Base-by-base conservation (phyloP, 2,113 vertebrate species). In the Trogon surrucura region DNA sequence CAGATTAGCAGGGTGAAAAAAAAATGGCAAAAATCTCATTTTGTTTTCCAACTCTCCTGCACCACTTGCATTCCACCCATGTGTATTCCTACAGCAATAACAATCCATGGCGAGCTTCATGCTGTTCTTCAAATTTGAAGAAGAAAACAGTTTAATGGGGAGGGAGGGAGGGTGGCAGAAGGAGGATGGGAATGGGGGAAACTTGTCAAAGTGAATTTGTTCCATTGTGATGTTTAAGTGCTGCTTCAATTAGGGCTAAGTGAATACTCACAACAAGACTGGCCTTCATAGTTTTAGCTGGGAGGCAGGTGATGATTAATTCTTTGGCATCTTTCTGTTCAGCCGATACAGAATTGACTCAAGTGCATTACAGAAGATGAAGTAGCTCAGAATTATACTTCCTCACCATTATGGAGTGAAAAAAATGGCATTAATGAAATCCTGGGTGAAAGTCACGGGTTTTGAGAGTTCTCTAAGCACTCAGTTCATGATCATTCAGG, bases 251-350 rank as follows among this genome's bases (percentile, higher is more conserved):
- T 94, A 95, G 23, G 69, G 41, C 65, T 91, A 83, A 96, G 65
- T 94, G 84, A 95, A 92, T 96, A 95, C 88, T 88, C 58, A 88
- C 71, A 84, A 90, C 71, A 34, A 90, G 96, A 81, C 26, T 81
- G 80, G 72, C 65, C 75, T 94, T 96, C 93, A 71, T 91, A 93
- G 85, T 92, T 95, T 89, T 88, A 93, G 92, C 91, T 71, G 90
- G 64, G n/a, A 95, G 83, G 54, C 62, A 95, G 82, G 79, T 93
- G 80, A 84, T 97, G 92, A 97, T 96, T 96, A 96, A 95, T 93
- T 95, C 72, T 82, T 91, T 95, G 74, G 72, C 85, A 95, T 96
- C 75, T 95, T 79, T 94, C 44, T 96, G 38, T 82, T 60, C 57
- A 91, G 53, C 29, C 77, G 77, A 74, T 94, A 93, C 1, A 86